These are phyloP conservation scores for Hydractinia echinata DNA, from an alignment of 30 jellyfish, hydroid and myxozoan species.

Conservation along the genomic window DNA sequence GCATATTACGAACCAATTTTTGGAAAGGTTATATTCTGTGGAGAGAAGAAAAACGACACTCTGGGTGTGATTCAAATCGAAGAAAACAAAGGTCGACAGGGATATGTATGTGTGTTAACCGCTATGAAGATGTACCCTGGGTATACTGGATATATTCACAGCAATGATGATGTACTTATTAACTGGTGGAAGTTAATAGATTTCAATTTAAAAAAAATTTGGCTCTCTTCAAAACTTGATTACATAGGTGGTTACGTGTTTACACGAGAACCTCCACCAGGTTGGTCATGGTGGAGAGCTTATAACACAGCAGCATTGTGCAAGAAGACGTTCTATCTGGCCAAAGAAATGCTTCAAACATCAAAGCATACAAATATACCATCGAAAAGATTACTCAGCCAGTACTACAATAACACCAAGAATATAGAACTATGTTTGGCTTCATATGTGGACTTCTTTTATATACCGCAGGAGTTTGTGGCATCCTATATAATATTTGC, in stretches of 20 bases:
- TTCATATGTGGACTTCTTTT: constrained; percentile 41
- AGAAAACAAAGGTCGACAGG: constrained; percentile 42
- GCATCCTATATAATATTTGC: constrained; percentile 18
- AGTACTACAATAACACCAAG: constrained; percentile 17
- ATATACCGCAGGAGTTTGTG: constrained; percentile 39
- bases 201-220: constrained; percentile 28
- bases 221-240: constrained; percentile 39
- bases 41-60: constrained; percentile 35
- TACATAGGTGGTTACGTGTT: background rate
- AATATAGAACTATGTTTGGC: constrained; percentile 34
- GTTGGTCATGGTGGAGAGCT: constrained; percentile 31
- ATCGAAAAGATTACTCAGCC: background rate
- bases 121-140: constrained; percentile 45
- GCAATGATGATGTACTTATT: constrained; percentile 60
- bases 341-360: background rate
- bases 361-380: background rate
- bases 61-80: constrained; percentile 15
- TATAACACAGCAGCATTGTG: constrained; percentile 33
- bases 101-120: constrained; percentile 50
- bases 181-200: constrained; percentile 59
- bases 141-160: constrained; percentile 38
- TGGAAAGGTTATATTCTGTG: constrained; percentile 48
- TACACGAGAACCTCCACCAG: constrained; percentile 4
- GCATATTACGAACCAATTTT: constrained; percentile 35
- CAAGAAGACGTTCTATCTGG: constrained; percentile 26